These are phyloP conservation scores for Acanthurus leucopareius DNA, from an alignment of 2,797 vertebrate genomes.

Conservation along the genomic window DNA sequence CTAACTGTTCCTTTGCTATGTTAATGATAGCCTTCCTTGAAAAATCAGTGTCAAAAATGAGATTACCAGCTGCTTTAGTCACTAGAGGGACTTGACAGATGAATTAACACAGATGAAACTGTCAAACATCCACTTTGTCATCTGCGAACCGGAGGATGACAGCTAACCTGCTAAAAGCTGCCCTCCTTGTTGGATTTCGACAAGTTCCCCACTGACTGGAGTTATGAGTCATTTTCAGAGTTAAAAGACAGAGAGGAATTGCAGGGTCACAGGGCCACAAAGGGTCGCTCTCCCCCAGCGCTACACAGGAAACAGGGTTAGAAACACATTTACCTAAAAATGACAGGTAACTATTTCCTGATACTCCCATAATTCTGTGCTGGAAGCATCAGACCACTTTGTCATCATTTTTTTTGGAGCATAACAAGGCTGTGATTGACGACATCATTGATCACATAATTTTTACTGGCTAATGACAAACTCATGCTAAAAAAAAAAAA, in stretches of 20 bases:
- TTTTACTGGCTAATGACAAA: constrained; percentile 9
- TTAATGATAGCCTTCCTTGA: not conserved
- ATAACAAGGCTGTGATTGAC: constrained; percentile 45
- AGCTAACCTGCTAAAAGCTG: constrained; percentile 19
- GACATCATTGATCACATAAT: constrained; percentile 26
- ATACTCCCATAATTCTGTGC: constrained; percentile 17
- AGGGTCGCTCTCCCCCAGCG: constrained; percentile 80
- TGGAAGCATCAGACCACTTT: constrained; percentile 9
- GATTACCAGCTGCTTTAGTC: not conserved
- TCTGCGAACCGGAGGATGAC: constrained; percentile 8
- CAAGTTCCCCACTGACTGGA: constrained; percentile 32
- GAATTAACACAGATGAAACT: constrained; percentile 13
- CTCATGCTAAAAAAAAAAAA: not conserved
- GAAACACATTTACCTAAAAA: constrained; percentile 78
- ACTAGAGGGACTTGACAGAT: not conserved
- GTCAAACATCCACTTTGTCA: constrained; percentile 17
- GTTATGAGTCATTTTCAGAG: constrained; percentile 34
- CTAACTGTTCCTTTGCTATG: not conserved
- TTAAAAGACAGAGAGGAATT: constrained; percentile 56
- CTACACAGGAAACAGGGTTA: constrained; percentile 82
- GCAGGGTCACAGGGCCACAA: constrained; percentile 85
- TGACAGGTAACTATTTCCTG: constrained; percentile 79
- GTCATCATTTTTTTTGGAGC: not conserved
- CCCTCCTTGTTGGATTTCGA: constrained; percentile 19
- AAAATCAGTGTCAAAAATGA: not conserved